Base-by-base conservation (phyloP, 2,888 invertebrate genomes). In the Eupithecia vulgata region DNA sequence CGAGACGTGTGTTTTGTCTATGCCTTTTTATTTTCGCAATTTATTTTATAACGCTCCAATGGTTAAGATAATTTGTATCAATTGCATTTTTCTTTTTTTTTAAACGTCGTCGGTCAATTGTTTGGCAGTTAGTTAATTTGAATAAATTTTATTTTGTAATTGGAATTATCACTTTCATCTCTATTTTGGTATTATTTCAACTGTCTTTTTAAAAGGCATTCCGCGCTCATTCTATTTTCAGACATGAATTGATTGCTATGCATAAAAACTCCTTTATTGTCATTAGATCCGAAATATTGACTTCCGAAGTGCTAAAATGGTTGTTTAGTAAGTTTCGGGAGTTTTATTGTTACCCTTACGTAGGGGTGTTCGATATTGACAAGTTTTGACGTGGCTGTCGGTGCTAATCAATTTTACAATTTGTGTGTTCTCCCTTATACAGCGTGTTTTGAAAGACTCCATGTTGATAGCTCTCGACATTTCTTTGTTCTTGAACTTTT, bases 41-140 rank as follows among this genome's bases (percentile, higher is more conserved):
- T 87, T 84, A 85, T 85, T 88, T 89, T 86, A 86, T 87, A 85
- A 85, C 88, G 88, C 88, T 86, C 84, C 88, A 86, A 88, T 89
- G 86, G 84, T 85, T 81, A 83, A 85, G 86, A 86, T 87, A 88
- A 90, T 89, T 89, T 89, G 87, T 90, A 87, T 88, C 88, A 87
- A 88, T 88, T 88, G 83, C 76, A 74, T 78, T 79, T 78, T 75
- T 72, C 42, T 69, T 69, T 76, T 70, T 75, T 76, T 68, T 75
- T 66, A 77, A 67, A 68, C 72, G 52, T 72, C 72, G 79, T 72
- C 72, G 79, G 78, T 77, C 76, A 79, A 70, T 72, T 74, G 67
- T 72, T 71, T 71, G 71, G 68, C 72, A 72, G 76, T 73, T 65
- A 74, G 35, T 76, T 72, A 73, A 78, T 77, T 74, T 77, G 67